A percentile compares a stretch with the other conserved stretches of the same genome.
Conservation (phyloP, 2,797 vertebrate genomes). For the Myotis findleyi region DNA sequence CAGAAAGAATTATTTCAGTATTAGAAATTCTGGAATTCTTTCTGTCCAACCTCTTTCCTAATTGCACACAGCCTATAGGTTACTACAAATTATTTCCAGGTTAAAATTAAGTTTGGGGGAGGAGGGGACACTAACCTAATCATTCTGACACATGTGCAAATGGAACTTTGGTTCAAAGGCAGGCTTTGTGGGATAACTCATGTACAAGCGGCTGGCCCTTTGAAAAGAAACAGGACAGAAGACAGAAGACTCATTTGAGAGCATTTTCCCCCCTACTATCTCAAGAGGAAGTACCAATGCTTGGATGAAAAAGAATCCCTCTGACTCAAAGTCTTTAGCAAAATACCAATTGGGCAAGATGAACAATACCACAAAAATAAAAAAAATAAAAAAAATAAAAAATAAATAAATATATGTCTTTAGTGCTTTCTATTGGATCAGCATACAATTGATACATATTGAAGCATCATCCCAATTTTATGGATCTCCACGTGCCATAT, state of each 20-base stretch:
- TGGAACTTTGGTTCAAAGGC: slow-evolving; percentile 24
- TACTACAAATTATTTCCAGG: slow-evolving; percentile 26
- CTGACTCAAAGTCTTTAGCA: slow-evolving; percentile 44
- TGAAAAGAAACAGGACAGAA: slow-evolving; percentile 44
- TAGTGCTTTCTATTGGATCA: neutral
- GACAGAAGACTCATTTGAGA: slow-evolving; percentile 55
- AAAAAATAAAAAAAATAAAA: neutral
- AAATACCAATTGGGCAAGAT: neutral
- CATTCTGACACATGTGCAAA: neutral
- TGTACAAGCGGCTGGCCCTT: neutral
- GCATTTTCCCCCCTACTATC: neutral
- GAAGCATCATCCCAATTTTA: neutral
- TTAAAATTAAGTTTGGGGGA: slow-evolving; percentile 40
- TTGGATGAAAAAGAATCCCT: slow-evolving; percentile 48
- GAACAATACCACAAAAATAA: neutral
- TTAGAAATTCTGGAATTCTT: neutral
- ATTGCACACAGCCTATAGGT: neutral
- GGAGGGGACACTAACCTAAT: slow-evolving; percentile 1
- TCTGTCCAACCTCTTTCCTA: neutral
- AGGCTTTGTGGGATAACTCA: slow-evolving; percentile 60
- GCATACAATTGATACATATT: neutral
- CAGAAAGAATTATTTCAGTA: neutral
- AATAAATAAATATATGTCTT: neutral
- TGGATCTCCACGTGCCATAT: neutral
- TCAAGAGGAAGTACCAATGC: slow-evolving; percentile 20